phyloP scores from a whole-genome alignment of 1,140 invertebrate genomes.

The Brachionus paranguensis region DNA sequence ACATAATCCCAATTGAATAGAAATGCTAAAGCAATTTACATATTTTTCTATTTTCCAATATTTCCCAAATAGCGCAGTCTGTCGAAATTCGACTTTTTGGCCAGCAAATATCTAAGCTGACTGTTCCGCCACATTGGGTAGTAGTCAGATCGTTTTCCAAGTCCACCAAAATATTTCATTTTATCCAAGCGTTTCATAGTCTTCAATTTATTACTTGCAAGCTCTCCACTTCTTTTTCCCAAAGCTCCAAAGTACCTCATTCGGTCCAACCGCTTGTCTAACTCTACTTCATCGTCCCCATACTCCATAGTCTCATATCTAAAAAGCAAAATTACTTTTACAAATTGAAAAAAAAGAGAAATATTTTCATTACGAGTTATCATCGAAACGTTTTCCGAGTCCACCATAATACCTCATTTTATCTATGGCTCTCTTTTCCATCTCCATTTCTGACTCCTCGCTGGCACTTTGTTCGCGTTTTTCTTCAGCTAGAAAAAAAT shows the following conservation, averaged over 20 bases:
- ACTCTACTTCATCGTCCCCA: neutral
- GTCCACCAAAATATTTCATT: slow-evolving; percentile 37
- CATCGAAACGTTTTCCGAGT: neutral
- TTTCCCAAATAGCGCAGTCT: slow-evolving; percentile 9
- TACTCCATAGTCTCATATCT: neutral
- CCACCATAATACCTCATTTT: slow-evolving; percentile 39
- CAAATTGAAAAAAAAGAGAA: neutral
- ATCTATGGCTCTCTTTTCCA: slow-evolving; percentile 9
- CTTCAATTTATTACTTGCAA: neutral
- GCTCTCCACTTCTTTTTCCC: slow-evolving; percentile 2
- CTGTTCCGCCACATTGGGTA: neutral
- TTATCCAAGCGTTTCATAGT: slow-evolving; percentile 15
- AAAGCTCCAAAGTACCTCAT: slow-evolving; percentile 31
- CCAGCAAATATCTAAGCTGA: neutral
- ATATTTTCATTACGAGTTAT: neutral
- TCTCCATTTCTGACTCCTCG: neutral
- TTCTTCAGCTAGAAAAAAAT: neutral
- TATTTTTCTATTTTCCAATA: slow-evolving; percentile 21
- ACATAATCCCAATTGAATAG: neutral
- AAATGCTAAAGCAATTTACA: neutral
- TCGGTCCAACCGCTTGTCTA: neutral
- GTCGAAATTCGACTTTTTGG: slow-evolving; percentile 24
- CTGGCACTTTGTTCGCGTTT: neutral
- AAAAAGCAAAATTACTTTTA: neutral
- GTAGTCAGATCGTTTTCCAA: slow-evolving; percentile 13